A percentile compares a stretch with the other conserved stretches of the same genome.
phyloP scores from a whole-genome alignment of 1,140 invertebrate species.

The Nasonia vitripennis region DNA sequence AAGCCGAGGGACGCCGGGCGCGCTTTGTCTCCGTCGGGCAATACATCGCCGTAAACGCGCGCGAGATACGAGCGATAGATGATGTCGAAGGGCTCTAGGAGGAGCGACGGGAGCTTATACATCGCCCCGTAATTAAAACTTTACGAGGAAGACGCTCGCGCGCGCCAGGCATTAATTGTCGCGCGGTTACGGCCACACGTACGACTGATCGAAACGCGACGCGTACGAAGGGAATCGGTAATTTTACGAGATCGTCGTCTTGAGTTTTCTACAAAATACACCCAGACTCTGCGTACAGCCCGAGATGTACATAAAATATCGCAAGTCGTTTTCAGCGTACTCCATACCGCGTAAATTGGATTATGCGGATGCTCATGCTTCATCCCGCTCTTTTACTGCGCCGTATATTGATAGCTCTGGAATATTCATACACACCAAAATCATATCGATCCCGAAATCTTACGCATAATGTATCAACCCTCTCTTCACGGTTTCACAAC shows the following conservation, averaged over 20 bases:
- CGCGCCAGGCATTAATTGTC: slow-evolving; percentile 39
- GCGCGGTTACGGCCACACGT: background rate
- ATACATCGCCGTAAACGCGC: background rate
- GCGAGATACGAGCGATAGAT: slow-evolving; percentile 9
- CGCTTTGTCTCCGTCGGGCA: background rate
- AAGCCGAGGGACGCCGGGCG: background rate
- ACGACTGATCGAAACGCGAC: background rate
- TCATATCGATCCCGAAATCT: too few relatives aligned
- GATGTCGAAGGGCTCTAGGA: background rate
- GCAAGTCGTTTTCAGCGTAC: too few relatives aligned
- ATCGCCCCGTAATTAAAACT: slow-evolving; percentile 50
- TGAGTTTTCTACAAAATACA: too few relatives aligned
- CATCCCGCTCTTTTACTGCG: too few relatives aligned
- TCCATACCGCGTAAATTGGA: too few relatives aligned
- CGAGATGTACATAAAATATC: too few relatives aligned
- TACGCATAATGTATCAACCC: too few relatives aligned
- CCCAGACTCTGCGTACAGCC: too few relatives aligned
- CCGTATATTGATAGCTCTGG: too few relatives aligned
- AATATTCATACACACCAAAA: too few relatives aligned
- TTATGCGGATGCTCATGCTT: too few relatives aligned
- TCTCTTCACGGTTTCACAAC: too few relatives aligned
- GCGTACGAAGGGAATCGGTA: slow-evolving; percentile 16
- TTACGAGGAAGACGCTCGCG: slow-evolving; percentile 28
- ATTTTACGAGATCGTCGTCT: slow-evolving; percentile 28
- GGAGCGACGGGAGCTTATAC: background rate